Percentiles rank a stretch among this genome's conserved stretches.
Conservation (phyloP, 2,113 vertebrate genomes). For the Perccottus glenii region DNA sequence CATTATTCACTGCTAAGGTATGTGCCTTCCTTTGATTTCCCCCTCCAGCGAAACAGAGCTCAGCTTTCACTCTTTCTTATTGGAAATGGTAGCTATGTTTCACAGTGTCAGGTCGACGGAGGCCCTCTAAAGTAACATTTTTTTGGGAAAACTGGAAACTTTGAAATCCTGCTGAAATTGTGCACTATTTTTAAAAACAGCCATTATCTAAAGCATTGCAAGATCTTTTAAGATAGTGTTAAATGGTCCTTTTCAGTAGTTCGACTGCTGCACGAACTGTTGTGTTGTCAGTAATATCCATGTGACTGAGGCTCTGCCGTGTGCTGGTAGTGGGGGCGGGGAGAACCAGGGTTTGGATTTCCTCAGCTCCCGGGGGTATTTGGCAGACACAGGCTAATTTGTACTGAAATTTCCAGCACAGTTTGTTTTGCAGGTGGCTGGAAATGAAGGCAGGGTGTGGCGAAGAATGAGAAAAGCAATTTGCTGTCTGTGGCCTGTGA, state of each 20-base stretch:
- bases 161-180: conserved; percentile 9
- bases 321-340: conserved; percentile 57
- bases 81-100: conserved; percentile 57
- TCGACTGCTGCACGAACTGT: not conserved
- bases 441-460: conserved; percentile 75
- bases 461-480: conserved; percentile 78
- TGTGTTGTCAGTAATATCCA: conserved; percentile 17
- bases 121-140: conserved; percentile 30
- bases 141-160: conserved; percentile 22
- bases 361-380: conserved; percentile 72
- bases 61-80: conserved; percentile 72
- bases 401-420: conserved; percentile 82
- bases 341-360: conserved; percentile 71
- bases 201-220: conserved; percentile 4
- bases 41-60: conserved; percentile 74
- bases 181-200: conserved; percentile 1
- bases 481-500: conserved; percentile 77
- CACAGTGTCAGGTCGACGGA: conserved; percentile 60
- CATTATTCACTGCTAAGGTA: conserved; percentile 78
- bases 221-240: not conserved
- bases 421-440: conserved; percentile 83
- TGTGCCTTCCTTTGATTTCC: conserved; percentile 75
- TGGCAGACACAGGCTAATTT: conserved; percentile 80
- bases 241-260: not conserved
- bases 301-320: conserved; percentile 22